phyloP scores from a whole-genome alignment of 2,888 invertebrate genomes.

The Andricus quercusramuli region DNA sequence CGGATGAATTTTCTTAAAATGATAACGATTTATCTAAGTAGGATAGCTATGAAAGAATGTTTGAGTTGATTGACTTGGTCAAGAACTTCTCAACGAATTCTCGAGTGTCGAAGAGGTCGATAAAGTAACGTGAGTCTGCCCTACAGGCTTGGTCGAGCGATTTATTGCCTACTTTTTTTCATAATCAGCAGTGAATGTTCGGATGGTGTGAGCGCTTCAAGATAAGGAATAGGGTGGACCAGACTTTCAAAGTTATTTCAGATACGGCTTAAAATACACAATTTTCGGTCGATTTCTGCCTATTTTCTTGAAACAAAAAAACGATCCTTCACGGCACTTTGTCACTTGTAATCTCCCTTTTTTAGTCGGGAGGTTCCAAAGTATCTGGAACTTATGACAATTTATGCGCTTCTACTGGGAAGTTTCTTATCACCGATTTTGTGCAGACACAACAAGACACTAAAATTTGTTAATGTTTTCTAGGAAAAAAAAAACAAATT shows the following conservation, averaged over 20 bases:
- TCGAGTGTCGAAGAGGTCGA: conserved; percentile 7
- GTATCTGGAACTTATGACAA: conserved; percentile 28
- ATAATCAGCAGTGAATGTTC: conserved; percentile 31
- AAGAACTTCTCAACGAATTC: neutral
- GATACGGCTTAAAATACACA: conserved; percentile 34
- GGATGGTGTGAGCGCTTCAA: conserved; percentile 24
- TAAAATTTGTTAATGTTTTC: neutral
- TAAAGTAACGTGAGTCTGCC: neutral
- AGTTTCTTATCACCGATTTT: neutral
- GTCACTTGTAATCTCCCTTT: conserved; percentile 26
- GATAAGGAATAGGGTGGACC: conserved; percentile 32
- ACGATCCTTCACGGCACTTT: conserved; percentile 12
- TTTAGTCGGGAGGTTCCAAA: neutral
- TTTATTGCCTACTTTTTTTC: conserved; percentile 21
- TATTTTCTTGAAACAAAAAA: conserved; percentile 26
- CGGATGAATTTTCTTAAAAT: neutral
- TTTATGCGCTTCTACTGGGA: conserved; percentile 2
- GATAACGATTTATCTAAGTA: no score
- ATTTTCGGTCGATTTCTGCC: conserved; percentile 35
- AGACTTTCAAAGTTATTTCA: conserved; percentile 16
- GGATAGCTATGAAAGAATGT: no score
- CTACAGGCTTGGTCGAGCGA: neutral
- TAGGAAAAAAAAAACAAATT: neutral
- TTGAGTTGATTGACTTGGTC: no score
- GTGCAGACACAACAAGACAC: neutral